These are phyloP conservation scores for Vanacampus margaritifer DNA, from an alignment of 2,113 vertebrate genomes.

Conservation along the genomic window DNA sequence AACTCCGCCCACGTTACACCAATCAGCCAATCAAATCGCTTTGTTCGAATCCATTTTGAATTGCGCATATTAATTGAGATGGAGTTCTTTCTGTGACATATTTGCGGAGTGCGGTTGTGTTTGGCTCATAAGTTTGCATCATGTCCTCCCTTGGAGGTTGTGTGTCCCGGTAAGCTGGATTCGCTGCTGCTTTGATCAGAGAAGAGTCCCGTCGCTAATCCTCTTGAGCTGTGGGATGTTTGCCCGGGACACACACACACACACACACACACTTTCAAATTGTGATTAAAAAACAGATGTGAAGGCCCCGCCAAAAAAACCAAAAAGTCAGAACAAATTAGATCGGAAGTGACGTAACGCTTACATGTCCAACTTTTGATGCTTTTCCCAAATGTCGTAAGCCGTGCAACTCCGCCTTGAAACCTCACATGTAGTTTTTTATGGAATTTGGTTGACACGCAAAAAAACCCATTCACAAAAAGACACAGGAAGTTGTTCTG, in stretches of 20 bases:
- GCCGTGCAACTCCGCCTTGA: not conserved
- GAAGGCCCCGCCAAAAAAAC: slow-evolving; percentile 34
- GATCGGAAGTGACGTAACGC: slow-evolving; percentile 35
- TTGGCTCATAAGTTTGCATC: slow-evolving; percentile 24
- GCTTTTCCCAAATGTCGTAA: not conserved
- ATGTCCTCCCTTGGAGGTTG: slow-evolving; percentile 32
- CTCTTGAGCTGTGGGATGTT: slow-evolving; percentile 61
- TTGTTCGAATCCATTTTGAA: not conserved
- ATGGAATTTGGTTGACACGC: not conserved
- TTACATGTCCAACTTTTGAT: slow-evolving; percentile 7
- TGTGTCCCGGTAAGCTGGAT: slow-evolving; percentile 57
- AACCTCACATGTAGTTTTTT: not conserved
- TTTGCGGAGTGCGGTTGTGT: slow-evolving; percentile 12
- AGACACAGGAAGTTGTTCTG: too few relatives aligned
- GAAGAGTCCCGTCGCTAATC: slow-evolving; percentile 60
- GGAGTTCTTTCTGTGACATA: not conserved
- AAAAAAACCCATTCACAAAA: not conserved
- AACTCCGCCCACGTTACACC: not conserved
- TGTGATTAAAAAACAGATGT: slow-evolving; percentile 68
- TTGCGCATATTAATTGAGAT: not conserved
- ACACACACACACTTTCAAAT: slow-evolving; percentile 39
- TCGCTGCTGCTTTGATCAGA: slow-evolving; percentile 60
- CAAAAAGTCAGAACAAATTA: slow-evolving; percentile 42
- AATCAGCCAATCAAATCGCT: not conserved
- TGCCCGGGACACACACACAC: slow-evolving; percentile 44